These are phyloP conservation scores for Erinaceus europaeus DNA, from an alignment of 2,113 vertebrate species.

Conservation along the genomic window DNA sequence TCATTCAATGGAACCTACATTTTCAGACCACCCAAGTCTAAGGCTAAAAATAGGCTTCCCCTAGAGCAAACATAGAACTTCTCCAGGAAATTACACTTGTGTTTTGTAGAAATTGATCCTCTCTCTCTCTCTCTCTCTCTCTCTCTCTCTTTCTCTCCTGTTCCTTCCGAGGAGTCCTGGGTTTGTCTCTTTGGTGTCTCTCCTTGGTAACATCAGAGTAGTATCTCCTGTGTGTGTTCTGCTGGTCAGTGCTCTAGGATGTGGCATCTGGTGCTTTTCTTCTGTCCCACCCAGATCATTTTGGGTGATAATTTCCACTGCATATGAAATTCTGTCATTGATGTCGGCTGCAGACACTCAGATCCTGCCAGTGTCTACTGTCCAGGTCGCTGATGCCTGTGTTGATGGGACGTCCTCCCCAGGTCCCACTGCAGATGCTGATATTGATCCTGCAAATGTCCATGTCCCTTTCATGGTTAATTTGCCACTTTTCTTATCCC, in stretches of 20 bases:
- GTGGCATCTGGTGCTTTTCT: neutral
- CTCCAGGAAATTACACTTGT: neutral
- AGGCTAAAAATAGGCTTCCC: slow-evolving; percentile 21
- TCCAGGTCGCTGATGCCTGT: neutral
- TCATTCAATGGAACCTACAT: neutral
- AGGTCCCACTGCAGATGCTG: neutral
- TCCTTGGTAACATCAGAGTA: neutral
- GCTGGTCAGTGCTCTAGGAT: neutral
- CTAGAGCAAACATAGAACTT: neutral
- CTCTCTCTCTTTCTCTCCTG: no score
- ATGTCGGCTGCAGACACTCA: neutral
- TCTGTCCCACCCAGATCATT: neutral
- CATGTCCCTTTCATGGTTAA: neutral
- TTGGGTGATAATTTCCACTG: neutral
- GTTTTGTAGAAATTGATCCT: neutral
- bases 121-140: no score
- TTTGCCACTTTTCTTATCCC: neutral
- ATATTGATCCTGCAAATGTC: neutral
- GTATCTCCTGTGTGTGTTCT: neutral
- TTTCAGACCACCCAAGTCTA: slow-evolving; percentile 28
- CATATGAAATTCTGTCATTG: neutral
- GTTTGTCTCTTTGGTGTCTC: neutral
- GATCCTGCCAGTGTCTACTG: neutral
- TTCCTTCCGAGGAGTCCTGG: neutral
- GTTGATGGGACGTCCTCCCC: neutral